Base-by-base conservation (phyloP, 2,888 invertebrate species). In the Clepsis dumicolana region DNA sequence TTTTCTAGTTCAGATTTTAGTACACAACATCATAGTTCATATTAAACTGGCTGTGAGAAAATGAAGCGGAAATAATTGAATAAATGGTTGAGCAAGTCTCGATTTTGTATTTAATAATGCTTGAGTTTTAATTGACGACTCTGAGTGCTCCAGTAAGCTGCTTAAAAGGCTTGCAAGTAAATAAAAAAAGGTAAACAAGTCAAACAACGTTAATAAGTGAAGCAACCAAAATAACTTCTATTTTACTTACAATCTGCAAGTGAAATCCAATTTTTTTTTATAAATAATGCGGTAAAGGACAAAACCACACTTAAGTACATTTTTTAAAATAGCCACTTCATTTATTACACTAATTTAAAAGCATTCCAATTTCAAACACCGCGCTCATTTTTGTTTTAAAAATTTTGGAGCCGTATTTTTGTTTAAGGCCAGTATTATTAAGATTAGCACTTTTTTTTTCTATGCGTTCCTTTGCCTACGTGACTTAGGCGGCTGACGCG, bases 401-500 rank as follows among this genome's bases (percentile, higher is more conserved):
- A 4, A n/a, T 27, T 53, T 27, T n/a, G n/a, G 52, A 0, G 14
- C 7, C n/a, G 1, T n/a, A 3, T 29, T 29, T 3, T 32, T 54
- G 12, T 14, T 27, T 27, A 14, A 12, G 32, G 54, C 5, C 44
- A 59, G 48, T 48, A 21, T 48, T 8, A 41, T 5, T 12, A 41
- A 24, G 16, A 44, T 44, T 1, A 35, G 18, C 7, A 44, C 44
- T 18, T 7, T 4, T 7, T 29, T 16, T 44, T 35, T 65, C 3
- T n/a, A 16, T 32, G n/a, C 27, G 27, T 62, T 54, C 59, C 27
- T 44, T 12, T 61, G 62, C 56, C 62, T 67, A 63, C 67, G 67
- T 67, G 67, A 63, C 67, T 21, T n/a, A n/a, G 62, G n/a, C 5
- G 16, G 38, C 27, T 38, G 12, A 16, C 61, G 48, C 50, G 67